Evolutionary conservation across 1,140 invertebrate species (phyloP), one percentile per base, ranked within the genome.

Genomic region (Plodia interpunctella): DNA sequence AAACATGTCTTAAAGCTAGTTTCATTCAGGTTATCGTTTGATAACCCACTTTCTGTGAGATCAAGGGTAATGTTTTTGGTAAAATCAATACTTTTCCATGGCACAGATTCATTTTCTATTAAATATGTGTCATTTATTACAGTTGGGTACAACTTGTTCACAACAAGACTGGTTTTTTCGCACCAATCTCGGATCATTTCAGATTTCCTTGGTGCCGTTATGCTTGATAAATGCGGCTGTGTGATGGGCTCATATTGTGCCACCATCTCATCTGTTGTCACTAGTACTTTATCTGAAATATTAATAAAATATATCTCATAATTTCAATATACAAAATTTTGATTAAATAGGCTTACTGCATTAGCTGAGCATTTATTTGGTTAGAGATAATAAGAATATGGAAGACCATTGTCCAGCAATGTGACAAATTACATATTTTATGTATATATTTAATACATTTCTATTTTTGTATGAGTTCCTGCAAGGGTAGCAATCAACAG

Each of bases 271-370:
- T 92, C 92, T 66, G 91, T 91, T 50, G 92, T 91, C 50, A 94
- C 74, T 63, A 93, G 62, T 65, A 94, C 83, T 81, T 92, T 93
- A 68, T 94, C 93, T 94, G 77, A 9, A 91, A 90, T 59, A 61
- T 32, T 5, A 10, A 32, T 32, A 32, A 32, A 32, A 6, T 10
- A 32, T 6, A 32, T 32, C 11, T 32, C 28, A 9, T 32, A 3
- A 32, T 25, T 25, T 25, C 21, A 25, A 3, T 25, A 6, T 3
- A 25, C 6, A 25, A 3, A 25, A 25, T 25, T 25, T 25, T n/a
- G n/a, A n/a, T n/a, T n/a, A n/a, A n/a, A n/a, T n/a, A n/a, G n/a
- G n/a, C n/a, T n/a, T n/a, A n/a, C n/a, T n/a, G n/a, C n/a, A n/a
- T n/a, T n/a, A n/a, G n/a, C n/a, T n/a, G n/a, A n/a, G n/a, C n/a